Evolutionary conservation across 2,113 vertebrate genomes (phyloP).

Genomic region (Hiodon alosoides): DNA sequence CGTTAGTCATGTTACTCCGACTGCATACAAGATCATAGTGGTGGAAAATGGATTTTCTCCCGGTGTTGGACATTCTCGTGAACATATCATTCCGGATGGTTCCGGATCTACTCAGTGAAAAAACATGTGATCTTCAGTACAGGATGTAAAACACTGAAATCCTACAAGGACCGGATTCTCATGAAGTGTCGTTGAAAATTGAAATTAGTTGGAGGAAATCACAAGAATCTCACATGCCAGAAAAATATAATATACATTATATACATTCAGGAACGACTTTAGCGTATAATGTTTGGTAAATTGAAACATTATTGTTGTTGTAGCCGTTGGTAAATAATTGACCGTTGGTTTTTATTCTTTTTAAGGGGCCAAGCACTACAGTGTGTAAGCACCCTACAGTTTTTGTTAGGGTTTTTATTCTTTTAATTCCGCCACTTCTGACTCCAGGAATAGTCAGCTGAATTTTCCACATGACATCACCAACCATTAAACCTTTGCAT

Average conservation of each 20-base stretch:
- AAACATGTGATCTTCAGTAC: background rate
- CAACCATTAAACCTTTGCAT: too few relatives aligned
- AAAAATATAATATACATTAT: background rate
- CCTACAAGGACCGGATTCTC: background rate
- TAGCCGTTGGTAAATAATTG: too few relatives aligned
- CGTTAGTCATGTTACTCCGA: background rate
- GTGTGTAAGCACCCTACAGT: background rate
- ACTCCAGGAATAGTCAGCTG: too few relatives aligned
- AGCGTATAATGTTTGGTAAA: too few relatives aligned
- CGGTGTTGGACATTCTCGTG: background rate
- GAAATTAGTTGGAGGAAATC: conserved; percentile 7
- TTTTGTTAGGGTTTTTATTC: background rate
- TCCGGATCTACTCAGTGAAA: background rate
- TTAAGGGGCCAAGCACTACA: too few relatives aligned
- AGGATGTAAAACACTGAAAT: background rate
- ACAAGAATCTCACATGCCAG: background rate
- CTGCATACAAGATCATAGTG: background rate
- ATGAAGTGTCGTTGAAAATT: background rate
- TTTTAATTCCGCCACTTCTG: background rate
- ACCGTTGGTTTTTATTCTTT: too few relatives aligned
- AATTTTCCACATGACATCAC: too few relatives aligned
- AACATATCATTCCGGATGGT: background rate
- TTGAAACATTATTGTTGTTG: too few relatives aligned
- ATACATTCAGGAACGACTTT: too few relatives aligned
- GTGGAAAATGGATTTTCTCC: background rate